Conservation (phyloP, 1,140 invertebrate genomes). For the Lethrus apterus region DNA sequence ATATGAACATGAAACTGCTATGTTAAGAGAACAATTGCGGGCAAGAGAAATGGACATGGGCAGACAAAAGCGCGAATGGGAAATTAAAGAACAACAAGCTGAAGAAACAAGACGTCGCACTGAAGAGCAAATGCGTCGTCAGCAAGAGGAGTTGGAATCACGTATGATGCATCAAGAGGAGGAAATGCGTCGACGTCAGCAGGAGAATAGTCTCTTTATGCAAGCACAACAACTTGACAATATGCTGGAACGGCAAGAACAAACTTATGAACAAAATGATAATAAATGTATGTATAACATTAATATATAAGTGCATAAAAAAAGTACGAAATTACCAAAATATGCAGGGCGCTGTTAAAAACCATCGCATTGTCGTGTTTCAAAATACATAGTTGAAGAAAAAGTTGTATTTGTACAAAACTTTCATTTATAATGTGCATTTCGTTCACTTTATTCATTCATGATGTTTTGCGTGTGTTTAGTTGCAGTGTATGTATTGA, state of each 20-base stretch:
- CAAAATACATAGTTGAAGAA: no score
- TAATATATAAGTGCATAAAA: no score
- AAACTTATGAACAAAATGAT: slow-evolving; percentile 24
- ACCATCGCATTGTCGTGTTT: no score
- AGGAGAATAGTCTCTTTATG: slow-evolving; percentile 39
- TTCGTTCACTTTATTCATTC: no score
- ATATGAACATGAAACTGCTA: slow-evolving; percentile 85
- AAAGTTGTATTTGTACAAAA: no score
- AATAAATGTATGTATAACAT: background rate
- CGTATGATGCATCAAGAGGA: slow-evolving; percentile 36
- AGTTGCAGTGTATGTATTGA: no score
- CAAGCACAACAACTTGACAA: slow-evolving; percentile 38
- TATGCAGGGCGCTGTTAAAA: no score
- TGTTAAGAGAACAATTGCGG: slow-evolving; percentile 77
- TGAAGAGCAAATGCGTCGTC: slow-evolving; percentile 37
- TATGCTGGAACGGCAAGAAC: slow-evolving; percentile 36
- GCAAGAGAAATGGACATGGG: slow-evolving; percentile 80
- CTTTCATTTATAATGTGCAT: no score
- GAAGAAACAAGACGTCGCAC: slow-evolving; percentile 68
- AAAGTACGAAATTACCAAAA: no score
- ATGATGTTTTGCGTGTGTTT: no score
- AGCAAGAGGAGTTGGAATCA: slow-evolving; percentile 34
- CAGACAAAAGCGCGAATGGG: slow-evolving; percentile 79
- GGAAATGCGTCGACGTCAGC: slow-evolving; percentile 35
- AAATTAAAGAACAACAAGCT: slow-evolving; percentile 74